phyloP scores from a whole-genome alignment of 1,140 invertebrate genomes.

The Doryteuthis pealeii region DNA sequence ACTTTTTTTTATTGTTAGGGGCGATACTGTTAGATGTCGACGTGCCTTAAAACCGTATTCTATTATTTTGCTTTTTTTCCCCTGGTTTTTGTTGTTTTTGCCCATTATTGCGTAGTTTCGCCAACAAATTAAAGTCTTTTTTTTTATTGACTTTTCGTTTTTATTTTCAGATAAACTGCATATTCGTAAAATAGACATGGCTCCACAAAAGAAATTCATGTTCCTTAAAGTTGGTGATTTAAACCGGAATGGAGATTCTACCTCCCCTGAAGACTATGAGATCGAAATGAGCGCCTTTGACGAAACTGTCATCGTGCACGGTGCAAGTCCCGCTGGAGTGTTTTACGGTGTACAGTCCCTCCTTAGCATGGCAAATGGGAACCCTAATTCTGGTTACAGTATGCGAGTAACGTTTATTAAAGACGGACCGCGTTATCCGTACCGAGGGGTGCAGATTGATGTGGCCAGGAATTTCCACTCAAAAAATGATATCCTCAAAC shows the following conservation, averaged over 20 bases:
- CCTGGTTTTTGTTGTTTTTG: too few species aligned
- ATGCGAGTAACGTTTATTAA: slow-evolving; percentile 30
- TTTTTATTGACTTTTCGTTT: too few species aligned
- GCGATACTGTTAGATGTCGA: too few species aligned
- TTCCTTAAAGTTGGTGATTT: background rate
- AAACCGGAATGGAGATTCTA: background rate
- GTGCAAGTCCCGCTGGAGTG: slow-evolving; percentile 31
- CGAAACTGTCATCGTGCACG: slow-evolving; percentile 26
- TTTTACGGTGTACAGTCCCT: slow-evolving; percentile 45
- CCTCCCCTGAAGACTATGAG: slow-evolving; percentile 27
- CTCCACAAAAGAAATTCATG: background rate
- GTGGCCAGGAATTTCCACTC: slow-evolving; percentile 50
- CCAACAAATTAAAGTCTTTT: too few species aligned
- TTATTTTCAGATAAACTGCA: background rate
- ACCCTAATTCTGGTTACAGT: slow-evolving; percentile 12
- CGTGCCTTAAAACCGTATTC: too few species aligned
- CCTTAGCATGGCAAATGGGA: slow-evolving; percentile 28
- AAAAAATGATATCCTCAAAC: slow-evolving; percentile 33
- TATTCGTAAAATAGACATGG: background rate
- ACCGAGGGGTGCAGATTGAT: slow-evolving; percentile 53
- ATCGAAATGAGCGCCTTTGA: slow-evolving; percentile 21
- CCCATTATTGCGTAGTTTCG: too few species aligned
- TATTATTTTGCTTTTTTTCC: too few species aligned
- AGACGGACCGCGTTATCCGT: slow-evolving; percentile 50
- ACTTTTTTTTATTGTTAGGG: too few species aligned